phyloP scores from a whole-genome alignment of 2,113 vertebrate genomes.

The Nanorana parkeri region DNA sequence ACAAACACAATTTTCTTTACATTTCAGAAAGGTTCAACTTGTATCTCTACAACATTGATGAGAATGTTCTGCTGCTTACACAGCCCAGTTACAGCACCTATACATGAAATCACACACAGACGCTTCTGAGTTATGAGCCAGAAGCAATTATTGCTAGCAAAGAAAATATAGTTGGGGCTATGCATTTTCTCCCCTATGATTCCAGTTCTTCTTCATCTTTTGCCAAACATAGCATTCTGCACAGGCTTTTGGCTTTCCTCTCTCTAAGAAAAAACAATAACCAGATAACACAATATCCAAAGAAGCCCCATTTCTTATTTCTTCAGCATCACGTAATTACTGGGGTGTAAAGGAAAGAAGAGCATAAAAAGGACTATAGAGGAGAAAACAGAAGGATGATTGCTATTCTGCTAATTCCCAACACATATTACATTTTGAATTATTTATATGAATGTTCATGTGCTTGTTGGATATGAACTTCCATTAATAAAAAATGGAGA shows the following conservation, averaged over 20 bases:
- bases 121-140: conserved; percentile 8
- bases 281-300: conserved; percentile 39
- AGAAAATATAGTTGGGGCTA: conserved; percentile 29
- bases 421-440: conserved; percentile 35
- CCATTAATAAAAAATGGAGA: conserved; percentile 14
- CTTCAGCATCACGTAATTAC: conserved; percentile 20
- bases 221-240: conserved; percentile 40
- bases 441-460: conserved; percentile 34
- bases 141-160: conserved; percentile 35
- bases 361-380: background rate
- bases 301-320: conserved; percentile 14
- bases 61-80: conserved; percentile 18
- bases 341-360: conserved; percentile 19
- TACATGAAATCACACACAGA: conserved; percentile 30
- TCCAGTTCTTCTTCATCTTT: conserved; percentile 22
- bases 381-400: background rate
- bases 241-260: conserved; percentile 13
- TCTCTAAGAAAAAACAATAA: conserved; percentile 20
- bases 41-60: background rate
- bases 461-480: conserved; percentile 26
- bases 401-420: conserved; percentile 26
- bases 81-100: conserved; percentile 19
- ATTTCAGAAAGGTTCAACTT: background rate
- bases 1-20: background rate
- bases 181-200: conserved; percentile 22